phyloP scores from a whole-genome alignment of 2,797 vertebrate species.

The Melanotaenia nigrans region DNA sequence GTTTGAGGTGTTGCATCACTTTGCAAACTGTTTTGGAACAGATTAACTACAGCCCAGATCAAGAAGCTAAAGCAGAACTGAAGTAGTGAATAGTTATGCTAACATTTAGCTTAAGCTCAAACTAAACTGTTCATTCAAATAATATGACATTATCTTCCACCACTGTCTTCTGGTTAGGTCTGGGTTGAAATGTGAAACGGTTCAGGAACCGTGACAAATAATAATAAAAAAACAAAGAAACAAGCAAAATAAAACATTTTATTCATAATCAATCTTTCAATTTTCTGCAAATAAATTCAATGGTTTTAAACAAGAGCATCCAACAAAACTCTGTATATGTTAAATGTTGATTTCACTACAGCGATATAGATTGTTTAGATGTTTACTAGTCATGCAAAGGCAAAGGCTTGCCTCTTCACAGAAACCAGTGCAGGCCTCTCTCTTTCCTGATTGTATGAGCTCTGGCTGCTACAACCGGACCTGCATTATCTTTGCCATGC shows the following conservation, averaged over 20 bases:
- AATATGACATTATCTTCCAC: constrained; percentile 40
- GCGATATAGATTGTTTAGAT: background rate
- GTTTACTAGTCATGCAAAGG: background rate
- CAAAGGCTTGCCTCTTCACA: constrained; percentile 4
- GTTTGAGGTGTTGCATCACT: constrained; percentile 55
- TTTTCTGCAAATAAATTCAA: background rate
- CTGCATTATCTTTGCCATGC: constrained; percentile 67
- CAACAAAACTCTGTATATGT: background rate
- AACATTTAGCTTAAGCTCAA: constrained; percentile 20
- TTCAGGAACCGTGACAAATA: constrained; percentile 9
- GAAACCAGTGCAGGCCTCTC: constrained; percentile 37
- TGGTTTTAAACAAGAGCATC: background rate
- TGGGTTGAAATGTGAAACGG: constrained; percentile 11
- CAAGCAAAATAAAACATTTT: too few species aligned
- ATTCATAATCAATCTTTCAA: too few species aligned
- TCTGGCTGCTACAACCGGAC: constrained; percentile 68
- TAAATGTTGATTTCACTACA: background rate
- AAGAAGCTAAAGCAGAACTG: constrained; percentile 16
- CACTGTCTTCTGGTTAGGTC: constrained; percentile 24
- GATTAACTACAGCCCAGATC: constrained; percentile 19
- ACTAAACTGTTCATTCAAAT: constrained; percentile 37
- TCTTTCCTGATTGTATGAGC: constrained; percentile 61
- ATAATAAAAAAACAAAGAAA: too few species aligned
- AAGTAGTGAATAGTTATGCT: constrained; percentile 25
- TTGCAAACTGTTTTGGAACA: constrained; percentile 52